A percentile compares a stretch with the other conserved stretches of the same genome.
Conservation (phyloP, 2,888 invertebrate species). For the Caenorhabditis afra region DNA sequence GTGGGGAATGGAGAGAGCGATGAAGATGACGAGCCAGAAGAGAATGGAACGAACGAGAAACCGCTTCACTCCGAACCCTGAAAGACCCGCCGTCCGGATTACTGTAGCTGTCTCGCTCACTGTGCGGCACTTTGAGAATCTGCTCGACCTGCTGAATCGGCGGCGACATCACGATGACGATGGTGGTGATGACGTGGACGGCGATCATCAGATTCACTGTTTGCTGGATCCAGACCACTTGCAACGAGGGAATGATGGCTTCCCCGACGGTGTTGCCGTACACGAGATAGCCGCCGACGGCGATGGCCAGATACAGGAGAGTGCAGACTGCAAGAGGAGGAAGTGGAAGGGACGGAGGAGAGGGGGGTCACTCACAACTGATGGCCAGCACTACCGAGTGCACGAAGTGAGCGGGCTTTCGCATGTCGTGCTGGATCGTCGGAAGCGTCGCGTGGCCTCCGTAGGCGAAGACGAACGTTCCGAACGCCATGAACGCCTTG, state of each 20-base stretch:
- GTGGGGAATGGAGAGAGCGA: slow-evolving; percentile 74
- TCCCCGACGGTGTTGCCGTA: slow-evolving; percentile 66
- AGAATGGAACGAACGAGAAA: slow-evolving; percentile 72
- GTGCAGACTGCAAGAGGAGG: slow-evolving; percentile 55
- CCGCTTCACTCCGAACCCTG: slow-evolving; percentile 66
- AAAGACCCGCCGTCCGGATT: neutral
- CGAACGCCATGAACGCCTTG: slow-evolving; percentile 64
- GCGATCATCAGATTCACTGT: slow-evolving; percentile 78
- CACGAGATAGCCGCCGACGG: slow-evolving; percentile 55
- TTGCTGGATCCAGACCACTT: slow-evolving; percentile 66
- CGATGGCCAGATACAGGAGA: slow-evolving; percentile 57
- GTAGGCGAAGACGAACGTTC: slow-evolving; percentile 64
- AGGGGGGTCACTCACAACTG: slow-evolving; percentile 43
- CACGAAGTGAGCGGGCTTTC: slow-evolving; percentile 67
- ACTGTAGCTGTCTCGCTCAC: slow-evolving; percentile 52
- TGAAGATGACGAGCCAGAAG: slow-evolving; percentile 73
- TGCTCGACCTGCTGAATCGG: slow-evolving; percentile 78
- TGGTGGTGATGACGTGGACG: slow-evolving; percentile 78
- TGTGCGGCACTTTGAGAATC: slow-evolving; percentile 71
- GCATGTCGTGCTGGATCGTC: slow-evolving; percentile 74
- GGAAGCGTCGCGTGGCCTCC: slow-evolving; percentile 69
- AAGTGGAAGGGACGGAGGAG: neutral
- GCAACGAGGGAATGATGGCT: slow-evolving; percentile 66
- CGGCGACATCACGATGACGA: slow-evolving; percentile 77
- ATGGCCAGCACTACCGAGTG: slow-evolving; percentile 65